A percentile compares a stretch with the other conserved stretches of the same genome.
These are phyloP conservation scores for Drosophila santomea DNA, from an alignment of 1,140 invertebrate species.

Conservation along the genomic window DNA sequence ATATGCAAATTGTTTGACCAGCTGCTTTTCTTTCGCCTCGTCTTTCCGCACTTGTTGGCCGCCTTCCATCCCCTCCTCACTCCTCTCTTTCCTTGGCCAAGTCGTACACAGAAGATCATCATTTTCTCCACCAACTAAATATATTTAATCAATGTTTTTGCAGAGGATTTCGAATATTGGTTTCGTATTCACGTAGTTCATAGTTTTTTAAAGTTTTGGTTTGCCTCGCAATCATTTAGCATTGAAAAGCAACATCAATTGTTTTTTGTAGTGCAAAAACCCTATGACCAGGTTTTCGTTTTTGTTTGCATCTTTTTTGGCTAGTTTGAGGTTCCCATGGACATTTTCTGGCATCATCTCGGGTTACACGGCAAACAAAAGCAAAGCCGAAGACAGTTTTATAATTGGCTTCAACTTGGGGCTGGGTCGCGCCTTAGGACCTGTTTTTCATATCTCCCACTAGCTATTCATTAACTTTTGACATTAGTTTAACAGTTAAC, in stretches of 20 bases:
- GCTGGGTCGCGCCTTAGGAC: constrained; percentile 14
- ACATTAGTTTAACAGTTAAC: constrained; percentile 38
- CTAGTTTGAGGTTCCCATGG: constrained; percentile 27
- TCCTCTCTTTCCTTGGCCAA: neutral
- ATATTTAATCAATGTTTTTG: too few species aligned
- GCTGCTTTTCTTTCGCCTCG: constrained; percentile 54
- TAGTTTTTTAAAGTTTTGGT: too few species aligned
- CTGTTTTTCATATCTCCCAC: neutral
- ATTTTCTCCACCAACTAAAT: neutral
- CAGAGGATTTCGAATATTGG: too few species aligned
- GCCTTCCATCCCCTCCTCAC: neutral
- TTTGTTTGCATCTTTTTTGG: neutral
- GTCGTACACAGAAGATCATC: constrained; percentile 1
- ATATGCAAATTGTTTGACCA: constrained; percentile 55
- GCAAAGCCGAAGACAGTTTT: constrained; percentile 37
- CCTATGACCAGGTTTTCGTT: neutral
- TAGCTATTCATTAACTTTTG: constrained; percentile 28
- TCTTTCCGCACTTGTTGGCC: constrained; percentile 38
- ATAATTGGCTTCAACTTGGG: constrained; percentile 35
- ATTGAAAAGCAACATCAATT: neutral
- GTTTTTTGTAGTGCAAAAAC: neutral
- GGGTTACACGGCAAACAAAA: constrained; percentile 43
- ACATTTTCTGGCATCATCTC: constrained; percentile 40
- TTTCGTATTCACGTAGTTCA: too few species aligned
- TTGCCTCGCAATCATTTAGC: neutral